Evolutionary conservation across 2,888 invertebrate species (phyloP).

Genomic region (Heliconius charithonia): DNA sequence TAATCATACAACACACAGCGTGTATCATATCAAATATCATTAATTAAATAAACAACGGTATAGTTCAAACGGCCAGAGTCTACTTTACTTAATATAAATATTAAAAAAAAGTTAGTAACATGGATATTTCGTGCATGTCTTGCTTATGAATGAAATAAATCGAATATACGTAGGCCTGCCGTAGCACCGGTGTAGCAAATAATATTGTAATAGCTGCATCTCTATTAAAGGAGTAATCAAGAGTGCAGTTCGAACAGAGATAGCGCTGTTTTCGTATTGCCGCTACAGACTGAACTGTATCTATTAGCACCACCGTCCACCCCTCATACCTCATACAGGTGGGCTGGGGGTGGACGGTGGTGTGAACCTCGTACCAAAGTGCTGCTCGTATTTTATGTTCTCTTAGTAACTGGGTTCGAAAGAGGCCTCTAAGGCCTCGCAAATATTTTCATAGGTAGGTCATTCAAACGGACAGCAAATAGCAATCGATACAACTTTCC

Average conservation of each 20-base stretch:
- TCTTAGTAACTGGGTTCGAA: neutral
- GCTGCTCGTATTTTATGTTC: neutral
- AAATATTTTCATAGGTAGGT: neutral
- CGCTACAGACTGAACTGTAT: neutral
- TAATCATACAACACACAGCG: too few relatives aligned
- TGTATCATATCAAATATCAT: too few relatives aligned
- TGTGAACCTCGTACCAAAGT: neutral
- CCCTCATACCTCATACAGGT: neutral
- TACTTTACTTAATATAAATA: too few relatives aligned
- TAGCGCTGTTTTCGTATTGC: neutral
- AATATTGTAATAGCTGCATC: neutral
- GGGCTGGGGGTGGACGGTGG: neutral
- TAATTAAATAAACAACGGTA: too few relatives aligned
- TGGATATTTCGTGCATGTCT: too few relatives aligned
- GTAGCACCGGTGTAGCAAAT: neutral
- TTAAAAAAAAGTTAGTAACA: too few relatives aligned
- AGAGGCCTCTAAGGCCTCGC: neutral
- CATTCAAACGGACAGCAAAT: too few relatives aligned
- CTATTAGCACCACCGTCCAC: neutral
- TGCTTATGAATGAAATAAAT: too few relatives aligned
- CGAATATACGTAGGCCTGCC: too few relatives aligned
- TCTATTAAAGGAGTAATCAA: neutral
- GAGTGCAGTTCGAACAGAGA: neutral
- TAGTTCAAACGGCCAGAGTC: too few relatives aligned
- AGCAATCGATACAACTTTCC: neutral